Evolutionary conservation across 2,797 vertebrate genomes (phyloP).

Genomic region (Spinibarbus caldwelli): DNA sequence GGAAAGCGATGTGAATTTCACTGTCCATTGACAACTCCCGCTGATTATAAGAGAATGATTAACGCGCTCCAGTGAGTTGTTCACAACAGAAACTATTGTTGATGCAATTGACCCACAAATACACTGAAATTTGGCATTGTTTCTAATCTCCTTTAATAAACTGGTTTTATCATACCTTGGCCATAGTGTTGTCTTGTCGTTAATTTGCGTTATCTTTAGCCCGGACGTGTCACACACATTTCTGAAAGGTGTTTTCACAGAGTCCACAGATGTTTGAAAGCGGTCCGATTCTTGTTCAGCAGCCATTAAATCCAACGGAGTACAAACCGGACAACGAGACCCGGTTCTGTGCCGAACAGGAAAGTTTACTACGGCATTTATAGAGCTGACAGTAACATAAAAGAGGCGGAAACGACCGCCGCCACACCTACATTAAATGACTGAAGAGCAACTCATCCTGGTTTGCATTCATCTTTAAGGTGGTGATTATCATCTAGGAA

Average conservation of each 20-base stretch:
- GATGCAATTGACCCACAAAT: neutral
- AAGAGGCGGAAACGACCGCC: neutral
- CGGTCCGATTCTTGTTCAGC: neutral
- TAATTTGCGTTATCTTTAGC: neutral
- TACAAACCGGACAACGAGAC: neutral
- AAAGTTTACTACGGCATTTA: neutral
- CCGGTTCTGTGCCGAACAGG: neutral
- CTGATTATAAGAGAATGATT: neutral
- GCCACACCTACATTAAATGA: neutral
- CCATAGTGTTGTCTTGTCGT: slow-evolving; percentile 26
- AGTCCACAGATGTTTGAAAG: neutral
- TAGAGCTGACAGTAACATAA: neutral
- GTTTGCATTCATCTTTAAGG: neutral
- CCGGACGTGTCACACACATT: neutral
- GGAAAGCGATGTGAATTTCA: neutral
- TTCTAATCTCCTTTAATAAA: neutral
- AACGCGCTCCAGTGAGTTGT: no score
- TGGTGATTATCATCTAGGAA: neutral
- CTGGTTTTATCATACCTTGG: slow-evolving; percentile 9
- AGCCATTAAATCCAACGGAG: neutral
- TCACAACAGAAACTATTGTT: neutral
- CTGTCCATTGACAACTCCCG: neutral
- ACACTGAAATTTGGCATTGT: neutral
- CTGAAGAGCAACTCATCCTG: neutral
- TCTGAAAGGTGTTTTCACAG: neutral